phyloP scores from a whole-genome alignment of 2,113 vertebrate species.

The Podarcis cretensis region DNA sequence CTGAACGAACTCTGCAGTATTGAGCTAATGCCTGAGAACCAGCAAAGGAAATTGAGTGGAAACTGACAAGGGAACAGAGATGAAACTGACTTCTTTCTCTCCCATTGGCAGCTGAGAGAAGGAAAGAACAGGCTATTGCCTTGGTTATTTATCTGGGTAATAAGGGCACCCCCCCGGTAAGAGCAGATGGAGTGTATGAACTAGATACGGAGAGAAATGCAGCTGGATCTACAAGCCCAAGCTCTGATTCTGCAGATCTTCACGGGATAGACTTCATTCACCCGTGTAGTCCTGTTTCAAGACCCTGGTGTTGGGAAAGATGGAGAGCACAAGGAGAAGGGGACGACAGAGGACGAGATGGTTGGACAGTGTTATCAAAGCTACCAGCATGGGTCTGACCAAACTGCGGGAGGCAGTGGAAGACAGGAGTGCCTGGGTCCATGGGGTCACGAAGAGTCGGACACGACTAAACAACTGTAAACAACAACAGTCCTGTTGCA shows the following conservation, averaged over 20 bases:
- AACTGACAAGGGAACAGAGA: neutral
- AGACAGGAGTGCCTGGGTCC: too few species aligned
- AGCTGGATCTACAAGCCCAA: neutral
- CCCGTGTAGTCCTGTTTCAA: neutral
- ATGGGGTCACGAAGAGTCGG: too few species aligned
- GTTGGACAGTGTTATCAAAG: too few species aligned
- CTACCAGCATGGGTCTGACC: too few species aligned
- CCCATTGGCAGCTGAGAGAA: neutral
- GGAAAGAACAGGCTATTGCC: neutral
- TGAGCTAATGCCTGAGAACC: neutral
- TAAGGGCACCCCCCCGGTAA: conserved; percentile 9
- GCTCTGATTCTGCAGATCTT: neutral
- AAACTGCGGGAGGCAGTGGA: too few species aligned
- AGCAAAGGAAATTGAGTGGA: conserved; percentile 9
- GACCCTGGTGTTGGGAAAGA: too few species aligned
- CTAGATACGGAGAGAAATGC: conserved; percentile 3
- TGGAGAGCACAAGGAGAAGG: too few species aligned
- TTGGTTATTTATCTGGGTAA: conserved; percentile 19
- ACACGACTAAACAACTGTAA: too few species aligned
- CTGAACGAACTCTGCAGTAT: conserved; percentile 15
- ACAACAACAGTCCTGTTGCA: neutral
- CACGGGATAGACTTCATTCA: neutral
- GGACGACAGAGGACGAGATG: too few species aligned
- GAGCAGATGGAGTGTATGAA: neutral
- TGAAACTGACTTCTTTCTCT: neutral